Base-by-base conservation (phyloP, 2,888 invertebrate genomes). In the Mesorhabditis sp. region DNA sequence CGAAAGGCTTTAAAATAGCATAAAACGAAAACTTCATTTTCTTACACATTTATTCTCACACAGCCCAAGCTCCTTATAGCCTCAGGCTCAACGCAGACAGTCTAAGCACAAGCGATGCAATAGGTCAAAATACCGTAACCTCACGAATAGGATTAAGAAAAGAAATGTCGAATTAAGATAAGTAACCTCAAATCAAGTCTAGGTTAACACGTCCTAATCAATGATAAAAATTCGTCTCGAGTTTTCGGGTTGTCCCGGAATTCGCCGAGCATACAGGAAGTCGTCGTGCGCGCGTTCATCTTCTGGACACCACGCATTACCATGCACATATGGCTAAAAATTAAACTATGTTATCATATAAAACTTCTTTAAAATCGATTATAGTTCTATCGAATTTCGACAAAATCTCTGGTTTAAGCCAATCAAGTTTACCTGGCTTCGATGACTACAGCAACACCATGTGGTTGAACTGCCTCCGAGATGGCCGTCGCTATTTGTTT, bases 261-360 rank as follows among this genome's bases (percentile, higher is more conserved):
- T 0, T 94, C 95, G 15, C 98, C 98, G 79, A 97, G 89, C 98
- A 98, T 98, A 65, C 96, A 95, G 69, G 95, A 96, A 1, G 98
- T 98, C 58, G 97, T 93, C 0, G 98, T 97, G 89, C 94, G 95
- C 87, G 95, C 95, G 90, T 96, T 96, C 84, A 96, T 93, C 89
- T 98, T 98, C 89, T 98, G 97, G 3, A 98, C 97, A 4, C 98
- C 98, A 76, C 98, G 89, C 98, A 98, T 98, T 65, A 98, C 96
- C 98, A 98, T 98, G 87, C 98, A 98, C 97, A 98, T 97, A 88
- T 98, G 97, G 65, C 94, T 95, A 89, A 50, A 89, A 87, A 44
- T 50, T 50, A 50, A 50, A 13, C n/a, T 50, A n/a, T 2, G 7
- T 50, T 10, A 50, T 50, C n/a, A 13, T 50, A 13, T 10, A 50